Conservation (phyloP, 30 jellyfish, hydroid and myxozoan species). For the Aurelia sp. region DNA sequence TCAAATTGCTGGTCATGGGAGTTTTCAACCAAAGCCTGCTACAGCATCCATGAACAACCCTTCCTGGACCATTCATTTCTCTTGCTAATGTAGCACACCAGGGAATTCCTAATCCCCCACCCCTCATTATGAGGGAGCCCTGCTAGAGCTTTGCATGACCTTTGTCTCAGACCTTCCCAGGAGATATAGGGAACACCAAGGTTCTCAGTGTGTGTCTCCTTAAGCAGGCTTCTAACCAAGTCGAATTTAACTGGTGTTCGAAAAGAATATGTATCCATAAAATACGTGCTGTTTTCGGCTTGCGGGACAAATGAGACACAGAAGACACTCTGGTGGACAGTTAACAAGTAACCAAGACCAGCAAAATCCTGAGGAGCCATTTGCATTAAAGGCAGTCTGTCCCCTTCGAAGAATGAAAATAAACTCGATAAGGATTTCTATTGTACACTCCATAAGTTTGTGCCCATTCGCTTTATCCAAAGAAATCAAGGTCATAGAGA, state of each 20-base stretch:
- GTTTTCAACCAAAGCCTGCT: slow-evolving; percentile 64
- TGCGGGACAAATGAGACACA: no score
- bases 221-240: slow-evolving; percentile 85
- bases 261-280: no score
- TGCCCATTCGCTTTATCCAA: no score
- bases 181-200: slow-evolving; percentile 51
- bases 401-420: no score
- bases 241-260: neutral
- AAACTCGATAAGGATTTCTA: no score
- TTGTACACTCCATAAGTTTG: no score
- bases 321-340: no score
- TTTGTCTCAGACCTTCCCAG: slow-evolving; percentile 95
- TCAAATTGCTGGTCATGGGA: slow-evolving; percentile 86
- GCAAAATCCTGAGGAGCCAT: no score
- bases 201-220: slow-evolving; percentile 70
- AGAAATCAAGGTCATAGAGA: no score
- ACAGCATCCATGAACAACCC: slow-evolving; percentile 69
- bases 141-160: slow-evolving; percentile 74
- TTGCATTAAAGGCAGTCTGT: no score
- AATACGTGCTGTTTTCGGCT: no score
- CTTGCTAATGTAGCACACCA: slow-evolving; percentile 59
- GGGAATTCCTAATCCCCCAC: slow-evolving; percentile 81
- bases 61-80: slow-evolving; percentile 57
- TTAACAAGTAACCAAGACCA: no score
- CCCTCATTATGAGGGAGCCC: slow-evolving; percentile 77